These are phyloP conservation scores for Acrocephalus scirpaceus DNA, from an alignment of 2,797 vertebrate species.

Conservation along the genomic window DNA sequence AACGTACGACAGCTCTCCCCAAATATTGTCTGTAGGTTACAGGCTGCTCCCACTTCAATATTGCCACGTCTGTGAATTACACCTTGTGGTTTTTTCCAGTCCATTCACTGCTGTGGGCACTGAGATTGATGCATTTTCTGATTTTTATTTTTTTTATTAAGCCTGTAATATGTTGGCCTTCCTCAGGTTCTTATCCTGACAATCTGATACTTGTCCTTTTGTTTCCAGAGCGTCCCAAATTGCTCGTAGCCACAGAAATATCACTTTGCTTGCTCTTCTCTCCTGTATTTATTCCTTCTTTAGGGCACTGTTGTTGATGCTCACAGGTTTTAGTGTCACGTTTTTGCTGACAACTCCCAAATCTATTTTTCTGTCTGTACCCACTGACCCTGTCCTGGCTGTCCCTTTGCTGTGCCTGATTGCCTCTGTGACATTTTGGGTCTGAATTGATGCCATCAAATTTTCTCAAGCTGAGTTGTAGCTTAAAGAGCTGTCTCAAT, in stretches of 20 bases:
- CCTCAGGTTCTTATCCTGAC: conserved; percentile 10
- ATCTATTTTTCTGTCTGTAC: neutral
- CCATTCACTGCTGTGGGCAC: neutral
- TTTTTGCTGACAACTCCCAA: conserved; percentile 60
- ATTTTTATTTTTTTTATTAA: neutral
- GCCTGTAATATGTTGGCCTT: neutral
- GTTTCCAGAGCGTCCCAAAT: conserved; percentile 8
- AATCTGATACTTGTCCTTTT: neutral
- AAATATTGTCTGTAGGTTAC: neutral
- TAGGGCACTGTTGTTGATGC: conserved; percentile 37
- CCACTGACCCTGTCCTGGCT: conserved; percentile 61
- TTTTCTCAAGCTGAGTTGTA: neutral
- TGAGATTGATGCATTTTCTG: neutral
- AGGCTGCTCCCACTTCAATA: neutral
- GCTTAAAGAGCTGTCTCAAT: neutral
- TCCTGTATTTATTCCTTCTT: conserved; percentile 47
- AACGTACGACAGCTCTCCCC: neutral
- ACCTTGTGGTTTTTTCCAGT: neutral
- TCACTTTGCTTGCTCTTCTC: conserved; percentile 9
- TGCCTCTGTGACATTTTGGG: conserved; percentile 6
- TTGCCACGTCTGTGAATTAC: neutral
- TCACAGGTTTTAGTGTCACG: conserved; percentile 39
- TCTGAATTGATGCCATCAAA: conserved; percentile 37
- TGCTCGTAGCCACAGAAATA: neutral
- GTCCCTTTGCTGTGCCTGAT: conserved; percentile 31